Evolutionary conservation across 2,113 vertebrate genomes (phyloP), one percentile per base, ranked within the genome.

Genomic region (Athene noctua): DNA sequence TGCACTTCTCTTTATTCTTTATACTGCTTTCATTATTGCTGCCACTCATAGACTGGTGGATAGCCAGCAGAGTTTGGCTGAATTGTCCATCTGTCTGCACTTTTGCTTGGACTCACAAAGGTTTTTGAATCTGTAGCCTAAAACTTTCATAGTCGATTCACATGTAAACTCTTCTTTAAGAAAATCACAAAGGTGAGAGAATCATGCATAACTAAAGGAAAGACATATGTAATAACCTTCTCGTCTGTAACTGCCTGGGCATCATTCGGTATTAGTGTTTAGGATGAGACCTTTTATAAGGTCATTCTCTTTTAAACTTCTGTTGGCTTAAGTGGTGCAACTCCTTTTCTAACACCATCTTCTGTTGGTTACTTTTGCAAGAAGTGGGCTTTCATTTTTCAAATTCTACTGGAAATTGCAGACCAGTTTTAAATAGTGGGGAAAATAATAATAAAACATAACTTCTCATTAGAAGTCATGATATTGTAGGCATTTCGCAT

Each of bases 91-190:
- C 82, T 49, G 54, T 59, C 83, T 65, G 65, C 27, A 22, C 62
- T 79, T 79, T 52, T 73, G 38, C 55, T 86, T 94, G 81, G 55
- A 92, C 83, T 87, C 85, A 85, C n/a, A 92, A 91, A 77, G 34
- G 21, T 55, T 86, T 82, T 82, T 80, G 72, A 75, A 88, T n/a
- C 15, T 27, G 42, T 29, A 74, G 92, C 54, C 55, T 58, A 58
- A 78, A 86, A 29, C 62, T 73, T 91, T 40, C 57, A 30, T 11
- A 52, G 72, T 80, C 34, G 32, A 32, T 71, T 63, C 29, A 34
- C 49, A 10, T 92, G 92, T 15, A n/a, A 73, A 46, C 30, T 36
- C 36, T 73, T 80, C 52, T 68, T 20, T 29, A 68, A 80, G 20
- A 71, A 75, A 65, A 46, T 42, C 46, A 49, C 40, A 71, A 27